A percentile compares a stretch with the other conserved stretches of the same genome.
phyloP scores from a whole-genome alignment of 2,113 vertebrate species.

The Stigmatopora argus region DNA sequence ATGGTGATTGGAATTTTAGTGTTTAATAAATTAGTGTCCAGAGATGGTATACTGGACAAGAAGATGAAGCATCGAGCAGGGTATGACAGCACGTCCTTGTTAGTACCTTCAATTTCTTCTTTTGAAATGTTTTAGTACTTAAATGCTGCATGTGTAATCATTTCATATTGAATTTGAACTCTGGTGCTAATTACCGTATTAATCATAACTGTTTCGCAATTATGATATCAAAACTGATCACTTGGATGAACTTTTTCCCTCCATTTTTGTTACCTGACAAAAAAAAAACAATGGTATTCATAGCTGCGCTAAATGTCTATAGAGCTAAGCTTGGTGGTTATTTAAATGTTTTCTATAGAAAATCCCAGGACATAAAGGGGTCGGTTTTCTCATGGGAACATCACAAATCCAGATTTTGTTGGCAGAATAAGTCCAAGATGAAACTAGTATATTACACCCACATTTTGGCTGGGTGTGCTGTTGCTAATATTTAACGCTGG shows the following conservation, averaged over 20 bases:
- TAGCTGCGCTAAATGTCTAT: conserved; percentile 23
- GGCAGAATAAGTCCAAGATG: conserved; percentile 64
- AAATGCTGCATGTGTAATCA: not conserved
- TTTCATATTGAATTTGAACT: not conserved
- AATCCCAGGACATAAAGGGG: conserved; percentile 55
- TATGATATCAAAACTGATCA: too few relatives aligned
- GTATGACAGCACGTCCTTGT: conserved; percentile 79
- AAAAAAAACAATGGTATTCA: not conserved
- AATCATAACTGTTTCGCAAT: not conserved
- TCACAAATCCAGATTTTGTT: conserved; percentile 35
- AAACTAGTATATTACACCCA: conserved; percentile 45
- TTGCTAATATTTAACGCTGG: conserved; percentile 41
- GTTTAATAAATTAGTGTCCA: conserved; percentile 99
- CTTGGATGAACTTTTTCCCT: too few relatives aligned
- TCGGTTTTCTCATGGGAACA: conserved; percentile 51
- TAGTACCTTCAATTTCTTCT: conserved; percentile 54
- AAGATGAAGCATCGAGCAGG: conserved; percentile 98
- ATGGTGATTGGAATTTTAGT: conserved; percentile 99
- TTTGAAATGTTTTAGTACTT: conserved; percentile 15
- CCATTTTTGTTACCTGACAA: too few relatives aligned
- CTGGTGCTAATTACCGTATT: not conserved
- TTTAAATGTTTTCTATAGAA: conserved; percentile 30
- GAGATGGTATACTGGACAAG: conserved; percentile 99
- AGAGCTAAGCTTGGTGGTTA: conserved; percentile 28
- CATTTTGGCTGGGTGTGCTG: conserved; percentile 37